These are phyloP conservation scores for Siniperca obscura DNA, from an alignment of 2,797 vertebrate genomes.

Conservation along the genomic window DNA sequence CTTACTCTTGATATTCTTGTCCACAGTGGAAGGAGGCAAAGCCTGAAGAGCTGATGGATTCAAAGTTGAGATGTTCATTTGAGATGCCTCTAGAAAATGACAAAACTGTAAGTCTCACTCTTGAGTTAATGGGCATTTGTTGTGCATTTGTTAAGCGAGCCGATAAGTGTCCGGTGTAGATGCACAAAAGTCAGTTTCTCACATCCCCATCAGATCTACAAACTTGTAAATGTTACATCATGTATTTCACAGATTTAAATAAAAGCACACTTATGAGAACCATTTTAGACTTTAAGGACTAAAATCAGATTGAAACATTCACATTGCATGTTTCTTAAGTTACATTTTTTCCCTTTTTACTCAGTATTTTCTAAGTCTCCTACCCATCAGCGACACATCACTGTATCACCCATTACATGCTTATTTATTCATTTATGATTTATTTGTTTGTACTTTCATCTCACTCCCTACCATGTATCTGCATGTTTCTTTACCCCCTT, in stretches of 20 bases:
- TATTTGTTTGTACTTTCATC: slow-evolving; percentile 57
- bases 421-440: slow-evolving; percentile 58
- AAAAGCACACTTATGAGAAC: not conserved
- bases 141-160: not conserved
- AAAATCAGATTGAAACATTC: slow-evolving; percentile 9
- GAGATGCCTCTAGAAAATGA: slow-evolving; percentile 95
- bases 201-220: slow-evolving; percentile 1
- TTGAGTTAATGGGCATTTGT: not conserved
- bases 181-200: slow-evolving; percentile 5
- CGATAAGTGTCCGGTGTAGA: not conserved
- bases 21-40: slow-evolving; percentile 97
- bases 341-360: not conserved
- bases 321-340: slow-evolving; percentile 1
- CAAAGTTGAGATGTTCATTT: slow-evolving; percentile 95
- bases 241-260: not conserved
- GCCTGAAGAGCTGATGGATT: slow-evolving; percentile 96
- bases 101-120: slow-evolving; percentile 87
- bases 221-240: not conserved
- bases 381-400: slow-evolving; percentile 38
- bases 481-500: slow-evolving; percentile 37
- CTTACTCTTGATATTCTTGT: slow-evolving; percentile 2
- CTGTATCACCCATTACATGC: slow-evolving; percentile 54
- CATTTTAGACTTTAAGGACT: not conserved
- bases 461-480: slow-evolving; percentile 48
- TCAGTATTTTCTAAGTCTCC: slow-evolving; percentile 17